Evolutionary conservation across 2,888 invertebrate species (phyloP).

Genomic region (Lamproptera curius): DNA sequence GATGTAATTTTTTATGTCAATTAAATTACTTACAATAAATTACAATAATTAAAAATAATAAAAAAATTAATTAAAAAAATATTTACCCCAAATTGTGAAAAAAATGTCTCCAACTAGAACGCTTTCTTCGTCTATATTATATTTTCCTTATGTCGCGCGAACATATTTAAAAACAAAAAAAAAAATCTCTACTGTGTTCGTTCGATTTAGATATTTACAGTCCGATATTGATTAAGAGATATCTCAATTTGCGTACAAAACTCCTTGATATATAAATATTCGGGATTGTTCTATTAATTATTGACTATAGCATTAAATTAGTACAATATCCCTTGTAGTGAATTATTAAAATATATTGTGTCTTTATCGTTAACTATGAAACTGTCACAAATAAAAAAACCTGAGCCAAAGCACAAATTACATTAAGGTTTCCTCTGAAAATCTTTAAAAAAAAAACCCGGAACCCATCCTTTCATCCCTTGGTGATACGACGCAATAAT

Average conservation of each 20-base stretch:
- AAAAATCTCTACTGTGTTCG: not conserved
- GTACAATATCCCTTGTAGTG: not conserved
- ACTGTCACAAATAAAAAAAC: not conserved
- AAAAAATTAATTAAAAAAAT: not conserved
- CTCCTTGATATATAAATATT: not conserved
- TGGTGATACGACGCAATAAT: too few relatives aligned
- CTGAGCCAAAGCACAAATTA: too few relatives aligned
- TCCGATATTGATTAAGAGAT: not conserved
- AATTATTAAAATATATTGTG: not conserved
- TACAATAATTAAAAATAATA: not conserved
- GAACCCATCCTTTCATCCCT: too few relatives aligned
- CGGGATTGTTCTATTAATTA: not conserved
- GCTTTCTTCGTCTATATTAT: constrained; percentile 2
- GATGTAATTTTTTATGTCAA: constrained; percentile 12
- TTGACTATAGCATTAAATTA: not conserved
- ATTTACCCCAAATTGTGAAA: not conserved
- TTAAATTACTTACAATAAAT: constrained; percentile 4
- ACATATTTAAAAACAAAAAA: not conserved
- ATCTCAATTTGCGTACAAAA: not conserved
- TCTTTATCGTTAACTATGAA: not conserved
- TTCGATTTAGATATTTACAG: not conserved
- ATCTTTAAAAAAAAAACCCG: not conserved
- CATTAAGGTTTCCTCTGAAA: too few relatives aligned
- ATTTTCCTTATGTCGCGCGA: not conserved
- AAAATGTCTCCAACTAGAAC: not conserved